phyloP scores from a whole-genome alignment of 2,888 invertebrate species.

The Monochamus alternatus region DNA sequence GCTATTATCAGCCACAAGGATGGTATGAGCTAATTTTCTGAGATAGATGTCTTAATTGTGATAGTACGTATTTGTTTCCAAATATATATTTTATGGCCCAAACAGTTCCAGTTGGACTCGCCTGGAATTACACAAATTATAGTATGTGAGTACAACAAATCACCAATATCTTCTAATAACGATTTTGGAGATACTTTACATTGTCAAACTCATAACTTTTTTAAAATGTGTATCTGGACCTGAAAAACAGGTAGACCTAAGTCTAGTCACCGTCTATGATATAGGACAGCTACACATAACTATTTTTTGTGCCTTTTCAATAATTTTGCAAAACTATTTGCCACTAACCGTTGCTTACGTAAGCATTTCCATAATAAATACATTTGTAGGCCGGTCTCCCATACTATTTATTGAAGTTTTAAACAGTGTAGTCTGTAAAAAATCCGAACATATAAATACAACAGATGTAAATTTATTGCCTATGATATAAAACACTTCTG shows the following conservation, averaged over 20 bases:
- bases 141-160: no score
- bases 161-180: no score
- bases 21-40: no score
- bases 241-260: background rate
- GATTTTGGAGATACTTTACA: no score
- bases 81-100: no score
- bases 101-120: no score
- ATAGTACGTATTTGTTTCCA: no score
- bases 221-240: no score
- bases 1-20: no score
- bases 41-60: no score
- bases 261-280: background rate
- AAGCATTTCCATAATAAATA: slow-evolving; percentile 30
- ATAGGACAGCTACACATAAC: background rate
- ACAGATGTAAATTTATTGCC: slow-evolving; percentile 23
- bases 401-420: slow-evolving; percentile 27
- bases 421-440: slow-evolving; percentile 19
- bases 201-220: no score
- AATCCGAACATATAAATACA: slow-evolving; percentile 25
- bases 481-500: slow-evolving; percentile 27
- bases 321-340: slow-evolving; percentile 28
- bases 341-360: slow-evolving; percentile 9
- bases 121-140: no score
- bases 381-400: slow-evolving; percentile 26
- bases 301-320: slow-evolving; percentile 16